Conservation (phyloP, 2,797 vertebrate species). For the Pogoniulus pusillus region DNA sequence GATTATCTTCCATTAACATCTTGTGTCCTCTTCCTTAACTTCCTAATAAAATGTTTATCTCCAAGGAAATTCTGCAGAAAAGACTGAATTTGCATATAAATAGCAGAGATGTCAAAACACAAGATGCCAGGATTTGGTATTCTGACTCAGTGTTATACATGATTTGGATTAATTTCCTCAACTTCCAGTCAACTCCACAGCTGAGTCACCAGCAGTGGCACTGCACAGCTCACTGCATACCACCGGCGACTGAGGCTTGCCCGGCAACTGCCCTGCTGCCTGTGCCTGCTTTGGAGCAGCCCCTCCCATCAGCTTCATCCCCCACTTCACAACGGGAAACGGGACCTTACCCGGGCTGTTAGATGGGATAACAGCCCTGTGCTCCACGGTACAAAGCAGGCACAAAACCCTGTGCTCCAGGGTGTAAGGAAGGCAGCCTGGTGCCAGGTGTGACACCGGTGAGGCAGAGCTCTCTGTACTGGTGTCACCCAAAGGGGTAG, state of each 20-base stretch:
- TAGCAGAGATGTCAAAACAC: constrained; percentile 65
- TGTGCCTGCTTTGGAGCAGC: not conserved
- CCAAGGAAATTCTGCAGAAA: constrained; percentile 50
- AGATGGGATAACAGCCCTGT: too few species aligned
- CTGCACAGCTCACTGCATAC: not conserved
- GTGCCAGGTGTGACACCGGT: constrained; percentile 20
- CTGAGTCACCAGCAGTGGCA: not conserved
- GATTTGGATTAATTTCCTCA: constrained; percentile 41
- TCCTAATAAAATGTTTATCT: constrained; percentile 48
- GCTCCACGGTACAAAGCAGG: too few species aligned
- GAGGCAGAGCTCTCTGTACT: constrained; percentile 36
- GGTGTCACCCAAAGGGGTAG: constrained; percentile 54
- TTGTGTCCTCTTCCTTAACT: constrained; percentile 27
- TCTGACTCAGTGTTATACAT: not conserved
- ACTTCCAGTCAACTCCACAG: not conserved
- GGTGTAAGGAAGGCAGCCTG: not conserved
- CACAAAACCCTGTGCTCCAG: too few species aligned
- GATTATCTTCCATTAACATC: constrained; percentile 13
- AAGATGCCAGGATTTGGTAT: constrained; percentile 50
- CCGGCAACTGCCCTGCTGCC: not conserved
- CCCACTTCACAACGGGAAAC: not conserved
- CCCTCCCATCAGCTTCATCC: not conserved
- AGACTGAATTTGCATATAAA: constrained; percentile 72
- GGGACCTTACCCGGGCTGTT: not conserved
- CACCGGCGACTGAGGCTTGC: too few species aligned